Base-by-base conservation (phyloP, 2,888 invertebrate species). In the Dicycla oo region DNA sequence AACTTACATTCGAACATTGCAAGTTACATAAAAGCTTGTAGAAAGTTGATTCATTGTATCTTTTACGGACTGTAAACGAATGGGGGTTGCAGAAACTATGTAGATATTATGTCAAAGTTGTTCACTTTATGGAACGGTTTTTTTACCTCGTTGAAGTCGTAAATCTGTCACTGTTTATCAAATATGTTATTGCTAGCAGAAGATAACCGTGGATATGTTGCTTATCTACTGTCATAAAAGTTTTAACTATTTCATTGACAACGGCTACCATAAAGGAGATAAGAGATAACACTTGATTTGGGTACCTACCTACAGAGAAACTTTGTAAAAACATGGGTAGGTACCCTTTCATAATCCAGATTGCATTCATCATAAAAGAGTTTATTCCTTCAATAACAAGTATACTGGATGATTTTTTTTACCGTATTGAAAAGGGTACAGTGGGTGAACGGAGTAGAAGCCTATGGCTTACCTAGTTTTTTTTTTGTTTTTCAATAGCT, bases 181-280 rank as follows among this genome's bases (percentile, higher is more conserved):
- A 71, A 81, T 78, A 66, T 71, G 65, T 81, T 65, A 78, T 76
- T 78, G 61, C 61, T 76, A 49, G 64, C 62, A 38, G 30, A 40
- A 76, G 77, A 78, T 80, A 80, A 80, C 69, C 63, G 58, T 43
- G 54, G 8, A 75, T 61, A 66, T 49, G 43, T 43, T 13, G 26
- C 49, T 78, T 78, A 78, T 78, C 78, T 63, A 38, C 10, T 43
- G 53, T 62, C 81, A 54, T 78, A 78, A 78, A 78, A 70, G 53
- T 81, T 80, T 81, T 81, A 81, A 78, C 65, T 70, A 76, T 81
- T 78, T 62, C 49, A 64, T 60, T 76, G 77, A 78, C 61, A 81
- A 49, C 56, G 56, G 70, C 43, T 47, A 20, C 75, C 62, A 75
- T 75, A 69, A 60, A 54, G 13, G 13, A 69, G 53, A 69, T 77